A percentile compares a stretch with the other conserved stretches of the same genome.
Conservation (phyloP, 1,140 invertebrate species). For the Ptiloglossa arizonensis region DNA sequence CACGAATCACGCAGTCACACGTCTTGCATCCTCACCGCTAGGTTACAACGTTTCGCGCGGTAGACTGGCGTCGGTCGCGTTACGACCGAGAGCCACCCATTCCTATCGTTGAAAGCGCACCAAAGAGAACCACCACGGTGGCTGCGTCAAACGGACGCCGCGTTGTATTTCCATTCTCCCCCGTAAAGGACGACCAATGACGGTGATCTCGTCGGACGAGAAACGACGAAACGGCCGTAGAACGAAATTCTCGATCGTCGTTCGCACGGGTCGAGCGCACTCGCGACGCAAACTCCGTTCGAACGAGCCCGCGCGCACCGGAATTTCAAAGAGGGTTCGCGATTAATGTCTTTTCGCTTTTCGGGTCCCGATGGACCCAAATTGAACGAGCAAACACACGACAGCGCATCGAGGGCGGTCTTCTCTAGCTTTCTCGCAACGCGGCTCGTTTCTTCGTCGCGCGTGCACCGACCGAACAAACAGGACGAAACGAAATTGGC, state of each 20-base stretch:
- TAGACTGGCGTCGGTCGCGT: neutral
- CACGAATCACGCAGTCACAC: conserved; percentile 66
- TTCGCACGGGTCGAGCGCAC: neutral
- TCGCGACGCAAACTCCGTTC: neutral
- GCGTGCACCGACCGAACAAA: conserved; percentile 5
- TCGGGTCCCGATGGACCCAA: too few relatives aligned
- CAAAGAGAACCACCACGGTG: neutral
- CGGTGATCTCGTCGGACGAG: conserved; percentile 6
- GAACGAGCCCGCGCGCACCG: neutral
- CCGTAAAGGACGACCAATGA: neutral
- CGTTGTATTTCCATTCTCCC: neutral
- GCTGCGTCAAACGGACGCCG: neutral
- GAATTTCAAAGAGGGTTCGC: neutral
- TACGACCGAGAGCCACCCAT: neutral
- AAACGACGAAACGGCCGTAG: conserved; percentile 2
- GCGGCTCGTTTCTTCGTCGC: conserved; percentile 1
- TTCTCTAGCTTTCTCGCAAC: neutral
- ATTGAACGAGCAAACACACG: too few relatives aligned
- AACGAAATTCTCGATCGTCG: neutral
- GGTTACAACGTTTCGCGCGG: conserved; percentile 9
- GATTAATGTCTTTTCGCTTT: too few relatives aligned
- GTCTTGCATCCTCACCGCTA: conserved; percentile 65
- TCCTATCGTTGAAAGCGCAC: too few relatives aligned
- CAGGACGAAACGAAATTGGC: neutral
- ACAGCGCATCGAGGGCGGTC: too few relatives aligned